Percentiles rank a stretch among this genome's conserved stretches.
phyloP scores from a whole-genome alignment of 2,888 invertebrate species.

The Pseudeuparius sepicola region DNA sequence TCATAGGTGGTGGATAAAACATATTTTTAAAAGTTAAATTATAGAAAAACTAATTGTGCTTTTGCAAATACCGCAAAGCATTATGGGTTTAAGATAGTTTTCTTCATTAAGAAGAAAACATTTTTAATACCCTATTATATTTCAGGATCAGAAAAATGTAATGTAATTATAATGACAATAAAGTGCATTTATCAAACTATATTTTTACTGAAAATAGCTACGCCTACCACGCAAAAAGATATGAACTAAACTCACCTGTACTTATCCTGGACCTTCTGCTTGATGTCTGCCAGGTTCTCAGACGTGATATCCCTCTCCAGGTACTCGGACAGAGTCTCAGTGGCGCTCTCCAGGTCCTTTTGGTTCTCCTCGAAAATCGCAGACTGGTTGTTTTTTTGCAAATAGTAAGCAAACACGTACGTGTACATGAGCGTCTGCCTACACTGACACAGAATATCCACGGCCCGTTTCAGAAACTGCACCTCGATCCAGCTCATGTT shows the following conservation, averaged over 20 bases:
- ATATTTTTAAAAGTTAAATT: too few species aligned
- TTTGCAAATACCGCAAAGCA: too few species aligned
- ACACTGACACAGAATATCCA: slow-evolving; percentile 93
- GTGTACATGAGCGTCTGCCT: slow-evolving; percentile 98
- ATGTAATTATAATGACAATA: too few species aligned
- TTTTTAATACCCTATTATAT: too few species aligned
- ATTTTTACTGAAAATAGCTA: too few species aligned
- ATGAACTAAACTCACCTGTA: slow-evolving; percentile 62
- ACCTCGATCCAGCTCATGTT: slow-evolving; percentile 99
- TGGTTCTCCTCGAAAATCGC: slow-evolving; percentile 99
- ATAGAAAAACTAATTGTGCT: too few species aligned
- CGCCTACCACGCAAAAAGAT: too few species aligned
- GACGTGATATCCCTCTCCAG: slow-evolving; percentile 95
- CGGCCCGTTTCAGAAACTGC: slow-evolving; percentile 95
- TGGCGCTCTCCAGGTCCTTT: slow-evolving; percentile 94
- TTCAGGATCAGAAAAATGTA: too few species aligned
- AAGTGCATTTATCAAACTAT: too few species aligned
- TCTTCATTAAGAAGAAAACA: too few species aligned
- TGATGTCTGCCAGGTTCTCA: slow-evolving; percentile 93
- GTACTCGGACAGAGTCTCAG: slow-evolving; percentile 94
- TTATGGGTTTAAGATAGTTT: too few species aligned
- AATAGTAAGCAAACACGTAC: slow-evolving; percentile 98
- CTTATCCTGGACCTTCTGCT: slow-evolving; percentile 98
- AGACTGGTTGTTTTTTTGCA: slow-evolving; percentile 96
- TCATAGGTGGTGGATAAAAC: too few species aligned